Conservation (phyloP, 2,888 invertebrate species). For the Sarcophaga subvicina region DNA sequence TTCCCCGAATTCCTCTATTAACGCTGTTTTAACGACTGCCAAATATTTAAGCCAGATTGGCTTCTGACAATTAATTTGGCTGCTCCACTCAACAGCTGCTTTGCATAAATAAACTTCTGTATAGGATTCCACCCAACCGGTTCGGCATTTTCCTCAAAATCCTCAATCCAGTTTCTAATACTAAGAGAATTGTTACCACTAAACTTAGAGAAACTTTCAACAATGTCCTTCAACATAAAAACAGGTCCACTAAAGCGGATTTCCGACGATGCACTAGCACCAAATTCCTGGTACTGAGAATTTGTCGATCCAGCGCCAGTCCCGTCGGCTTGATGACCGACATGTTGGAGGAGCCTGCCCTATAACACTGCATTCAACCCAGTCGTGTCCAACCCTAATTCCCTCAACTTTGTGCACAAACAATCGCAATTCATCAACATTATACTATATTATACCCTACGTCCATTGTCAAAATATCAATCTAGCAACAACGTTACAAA, state of each 20-base stretch:
- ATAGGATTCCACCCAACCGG: conserved; percentile 52
- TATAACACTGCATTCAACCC: conserved; percentile 26
- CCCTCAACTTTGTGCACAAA: neutral
- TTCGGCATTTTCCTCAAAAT: conserved; percentile 58
- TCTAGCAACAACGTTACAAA: neutral
- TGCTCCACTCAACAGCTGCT: conserved; percentile 59
- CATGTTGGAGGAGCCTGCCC: conserved; percentile 40
- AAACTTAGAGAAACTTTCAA: conserved; percentile 36
- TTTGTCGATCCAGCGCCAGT: conserved; percentile 8
- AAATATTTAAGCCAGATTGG: conserved; percentile 36
- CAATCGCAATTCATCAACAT: neutral
- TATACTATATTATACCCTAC: neutral
- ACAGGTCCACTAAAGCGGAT: neutral
- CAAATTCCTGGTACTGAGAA: conserved; percentile 18
- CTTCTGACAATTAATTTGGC: conserved; percentile 62
- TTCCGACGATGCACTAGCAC: conserved; percentile 6
- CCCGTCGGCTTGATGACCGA: conserved; percentile 6
- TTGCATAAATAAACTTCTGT: conserved; percentile 61
- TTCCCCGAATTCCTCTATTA: neutral
- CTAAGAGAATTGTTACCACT: conserved; percentile 22
- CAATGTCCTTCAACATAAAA: conserved; percentile 48
- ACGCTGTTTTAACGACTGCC: conserved; percentile 7
- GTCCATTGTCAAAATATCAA: neutral
- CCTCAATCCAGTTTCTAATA: conserved; percentile 21
- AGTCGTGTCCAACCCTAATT: conserved; percentile 32